These are phyloP conservation scores for Pseudochirops cupreus DNA, from an alignment of 2,797 vertebrate genomes.

Conservation along the genomic window DNA sequence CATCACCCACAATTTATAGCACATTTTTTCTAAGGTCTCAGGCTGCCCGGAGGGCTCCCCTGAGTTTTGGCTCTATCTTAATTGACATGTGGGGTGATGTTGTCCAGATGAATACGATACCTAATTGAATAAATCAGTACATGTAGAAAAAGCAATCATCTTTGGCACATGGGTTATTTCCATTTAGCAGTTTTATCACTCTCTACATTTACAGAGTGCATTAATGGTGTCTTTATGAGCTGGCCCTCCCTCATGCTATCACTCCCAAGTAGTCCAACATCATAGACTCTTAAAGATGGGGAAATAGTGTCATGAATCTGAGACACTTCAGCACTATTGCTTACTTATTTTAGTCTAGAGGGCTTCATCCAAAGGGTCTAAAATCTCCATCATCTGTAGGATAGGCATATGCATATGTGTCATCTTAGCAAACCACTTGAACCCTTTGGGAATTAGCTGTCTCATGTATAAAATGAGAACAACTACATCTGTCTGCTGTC, in stretches of 20 bases:
- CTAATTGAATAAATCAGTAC: slow-evolving; percentile 56
- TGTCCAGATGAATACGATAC: slow-evolving; percentile 75
- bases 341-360: background rate
- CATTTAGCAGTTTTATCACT: slow-evolving; percentile 11
- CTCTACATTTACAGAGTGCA: slow-evolving; percentile 39
- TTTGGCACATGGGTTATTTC: slow-evolving; percentile 10
- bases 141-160: background rate
- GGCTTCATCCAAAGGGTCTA: background rate
- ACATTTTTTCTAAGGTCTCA: slow-evolving; percentile 64
- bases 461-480: background rate
- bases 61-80: slow-evolving; percentile 51
- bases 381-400: background rate
- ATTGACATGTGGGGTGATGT: slow-evolving; percentile 63
- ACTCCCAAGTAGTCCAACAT: background rate
- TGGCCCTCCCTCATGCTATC: background rate
- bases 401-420: background rate
- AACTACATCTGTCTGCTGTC: background rate
- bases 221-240: background rate
- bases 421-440: background rate
- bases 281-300: background rate
- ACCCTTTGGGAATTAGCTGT: background rate
- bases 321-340: background rate
- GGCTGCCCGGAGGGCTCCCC: slow-evolving; percentile 40
- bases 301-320: background rate
- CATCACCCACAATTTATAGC: slow-evolving; percentile 67